Percentiles rank a stretch among this genome's conserved stretches.
These are phyloP conservation scores for Merodon equestris DNA, from an alignment of 2,888 invertebrate genomes.

Conservation along the genomic window DNA sequence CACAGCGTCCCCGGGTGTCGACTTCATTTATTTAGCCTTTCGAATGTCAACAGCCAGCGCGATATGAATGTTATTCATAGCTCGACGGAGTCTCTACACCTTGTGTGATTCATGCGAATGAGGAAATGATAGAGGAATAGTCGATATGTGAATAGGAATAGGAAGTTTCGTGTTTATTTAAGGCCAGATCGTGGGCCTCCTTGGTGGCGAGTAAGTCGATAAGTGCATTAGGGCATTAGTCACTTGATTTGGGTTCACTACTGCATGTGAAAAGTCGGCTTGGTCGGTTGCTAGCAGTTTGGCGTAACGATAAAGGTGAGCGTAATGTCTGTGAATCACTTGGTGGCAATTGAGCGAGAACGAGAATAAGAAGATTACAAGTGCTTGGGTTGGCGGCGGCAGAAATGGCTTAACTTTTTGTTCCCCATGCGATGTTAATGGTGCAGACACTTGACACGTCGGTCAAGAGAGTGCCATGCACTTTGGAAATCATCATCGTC, in stretches of 20 bases:
- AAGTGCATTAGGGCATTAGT: conserved; percentile 57
- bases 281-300: too few species aligned
- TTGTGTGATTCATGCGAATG: too few species aligned
- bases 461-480: conserved; percentile 51
- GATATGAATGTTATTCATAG: conserved; percentile 3
- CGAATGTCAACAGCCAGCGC: conserved; percentile 29
- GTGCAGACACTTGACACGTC: conserved; percentile 43
- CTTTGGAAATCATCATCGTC: conserved; percentile 56
- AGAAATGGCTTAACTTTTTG: conserved; percentile 8
- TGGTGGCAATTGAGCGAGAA: conserved; percentile 64
- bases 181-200: conserved; percentile 34
- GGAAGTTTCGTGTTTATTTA: conserved; percentile 4
- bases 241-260: conserved; percentile 52
- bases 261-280: conserved; percentile 43
- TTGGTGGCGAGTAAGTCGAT: conserved; percentile 38
- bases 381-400: conserved; percentile 22
- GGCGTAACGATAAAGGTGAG: conserved; percentile 46
- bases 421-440: conserved; percentile 16
- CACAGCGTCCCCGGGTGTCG: too few species aligned
- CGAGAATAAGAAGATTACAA: conserved; percentile 59
- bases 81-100: too few species aligned
- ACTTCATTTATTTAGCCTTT: conserved; percentile 20
- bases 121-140: too few species aligned
- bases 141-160: too few species aligned
- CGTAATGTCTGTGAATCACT: conserved; percentile 35